These are phyloP conservation scores for Onthophagus sagittarius DNA, from an alignment of 2,888 invertebrate species.

Conservation along the genomic window DNA sequence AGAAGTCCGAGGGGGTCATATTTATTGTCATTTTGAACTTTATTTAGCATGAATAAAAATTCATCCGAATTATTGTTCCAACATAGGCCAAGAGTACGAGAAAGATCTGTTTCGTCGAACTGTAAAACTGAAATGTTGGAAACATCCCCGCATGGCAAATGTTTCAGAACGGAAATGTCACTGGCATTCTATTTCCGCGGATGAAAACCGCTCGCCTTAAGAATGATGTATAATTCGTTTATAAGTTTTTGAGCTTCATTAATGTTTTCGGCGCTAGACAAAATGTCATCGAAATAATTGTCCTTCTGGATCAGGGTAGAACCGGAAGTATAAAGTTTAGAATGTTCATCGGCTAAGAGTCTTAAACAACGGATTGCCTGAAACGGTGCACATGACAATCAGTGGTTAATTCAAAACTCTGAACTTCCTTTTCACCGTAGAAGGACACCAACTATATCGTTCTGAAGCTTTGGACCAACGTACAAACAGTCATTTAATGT, in stretches of 20 bases:
- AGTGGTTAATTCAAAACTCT: background rate
- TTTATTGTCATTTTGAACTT: background rate
- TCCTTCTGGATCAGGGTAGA: slow-evolving; percentile 8
- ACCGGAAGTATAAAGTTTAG: background rate
- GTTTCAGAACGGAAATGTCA: too few species aligned
- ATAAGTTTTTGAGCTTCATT: background rate
- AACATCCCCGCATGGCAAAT: too few species aligned
- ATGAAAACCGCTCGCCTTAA: background rate
- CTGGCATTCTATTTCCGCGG: background rate
- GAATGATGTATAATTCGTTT: background rate
- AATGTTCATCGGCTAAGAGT: background rate
- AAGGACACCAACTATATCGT: background rate
- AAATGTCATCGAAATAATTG: slow-evolving; percentile 17
- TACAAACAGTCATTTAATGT: background rate
- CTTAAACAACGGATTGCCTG: slow-evolving; percentile 12
- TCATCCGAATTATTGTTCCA: background rate
- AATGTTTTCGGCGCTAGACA: slow-evolving; percentile 4
- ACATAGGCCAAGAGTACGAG: too few species aligned
- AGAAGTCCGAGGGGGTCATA: background rate
- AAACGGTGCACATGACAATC: slow-evolving; percentile 13
- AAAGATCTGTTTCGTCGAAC: too few species aligned
- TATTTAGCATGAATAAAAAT: background rate
- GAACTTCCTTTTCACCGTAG: background rate
- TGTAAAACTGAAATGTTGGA: too few species aligned
- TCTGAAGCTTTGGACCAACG: background rate